Conservation (phyloP, 1,140 invertebrate species). For the Babylonia areolata region DNA sequence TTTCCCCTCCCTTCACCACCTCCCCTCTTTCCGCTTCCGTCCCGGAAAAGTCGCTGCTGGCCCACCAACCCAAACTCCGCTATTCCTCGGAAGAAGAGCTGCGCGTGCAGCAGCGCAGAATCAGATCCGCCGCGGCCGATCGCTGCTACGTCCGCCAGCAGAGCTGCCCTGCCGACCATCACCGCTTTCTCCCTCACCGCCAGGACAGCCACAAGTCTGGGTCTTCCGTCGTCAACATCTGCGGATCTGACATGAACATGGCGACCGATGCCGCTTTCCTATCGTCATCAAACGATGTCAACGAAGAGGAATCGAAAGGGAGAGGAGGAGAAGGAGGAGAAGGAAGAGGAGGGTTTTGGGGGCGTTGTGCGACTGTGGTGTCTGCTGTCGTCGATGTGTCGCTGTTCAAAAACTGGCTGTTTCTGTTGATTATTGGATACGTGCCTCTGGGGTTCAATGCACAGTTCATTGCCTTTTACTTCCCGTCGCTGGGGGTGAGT, state of each 20-base stretch:
- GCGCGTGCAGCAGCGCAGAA: no score
- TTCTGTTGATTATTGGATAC: slow-evolving; percentile 16
- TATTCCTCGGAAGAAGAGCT: background rate
- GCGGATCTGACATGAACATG: slow-evolving; percentile 1
- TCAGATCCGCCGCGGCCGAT: no score
- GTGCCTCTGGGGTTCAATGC: slow-evolving; percentile 21
- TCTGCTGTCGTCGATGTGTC: slow-evolving; percentile 30
- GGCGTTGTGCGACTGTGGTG: background rate
- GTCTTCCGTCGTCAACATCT: background rate
- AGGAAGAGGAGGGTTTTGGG: background rate
- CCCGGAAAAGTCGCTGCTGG: background rate
- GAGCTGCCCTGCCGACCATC: background rate
- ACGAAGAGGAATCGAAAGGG: background rate
- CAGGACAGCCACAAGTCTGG: background rate
- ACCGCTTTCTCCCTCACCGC: background rate
- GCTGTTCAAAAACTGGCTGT: slow-evolving; percentile 29
- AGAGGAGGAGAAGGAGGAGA: background rate
- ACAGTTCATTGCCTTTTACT: slow-evolving; percentile 31
- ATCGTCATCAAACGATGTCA: no score
- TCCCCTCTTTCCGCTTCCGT: background rate
- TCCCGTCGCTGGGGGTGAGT: slow-evolving; percentile 33
- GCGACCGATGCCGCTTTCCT: background rate
- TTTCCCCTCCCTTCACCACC: background rate
- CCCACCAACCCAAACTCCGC: background rate
- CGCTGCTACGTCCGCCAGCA: background rate